These are phyloP conservation scores for Ctena decussata DNA, from an alignment of 2,888 invertebrate species.

Conservation along the genomic window DNA sequence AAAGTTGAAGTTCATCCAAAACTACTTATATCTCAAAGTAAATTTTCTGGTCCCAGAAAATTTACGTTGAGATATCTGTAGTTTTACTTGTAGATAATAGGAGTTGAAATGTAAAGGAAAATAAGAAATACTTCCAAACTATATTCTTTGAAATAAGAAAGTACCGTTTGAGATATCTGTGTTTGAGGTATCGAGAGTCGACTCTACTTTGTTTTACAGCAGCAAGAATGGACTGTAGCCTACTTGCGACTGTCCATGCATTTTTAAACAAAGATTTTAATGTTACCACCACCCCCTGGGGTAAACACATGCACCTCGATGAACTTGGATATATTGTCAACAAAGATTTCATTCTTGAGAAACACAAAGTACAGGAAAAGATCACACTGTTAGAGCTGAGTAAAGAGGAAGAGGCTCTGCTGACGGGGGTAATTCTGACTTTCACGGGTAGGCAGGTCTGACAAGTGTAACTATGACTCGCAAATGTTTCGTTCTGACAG, in stretches of 20 bases:
- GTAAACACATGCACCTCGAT: constrained; percentile 13
- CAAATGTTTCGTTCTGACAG: no score
- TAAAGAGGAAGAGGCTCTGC: constrained; percentile 28
- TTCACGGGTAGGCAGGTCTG: constrained; percentile 24
- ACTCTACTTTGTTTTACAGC: not conserved
- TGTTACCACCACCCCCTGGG: not conserved
- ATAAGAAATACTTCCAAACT: no score
- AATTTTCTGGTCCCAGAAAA: no score
- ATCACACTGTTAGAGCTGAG: not conserved
- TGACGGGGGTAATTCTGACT: constrained; percentile 25
- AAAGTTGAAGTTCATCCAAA: no score
- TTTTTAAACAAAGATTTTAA: not conserved
- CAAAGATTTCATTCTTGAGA: constrained; percentile 8
- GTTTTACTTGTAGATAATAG: no score
- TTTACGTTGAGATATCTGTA: no score
- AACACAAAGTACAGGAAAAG: not conserved
- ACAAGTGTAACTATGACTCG: no score
- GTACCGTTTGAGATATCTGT: no score
- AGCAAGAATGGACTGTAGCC: not conserved
- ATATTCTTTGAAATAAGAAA: no score
- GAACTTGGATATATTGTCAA: constrained; percentile 8
- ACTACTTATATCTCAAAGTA: no score
- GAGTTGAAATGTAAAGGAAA: no score
- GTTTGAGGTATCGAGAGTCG: no score
- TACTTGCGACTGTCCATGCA: not conserved